Evolutionary conservation across 1,140 invertebrate genomes (phyloP).

Genomic region (Plodia interpunctella): DNA sequence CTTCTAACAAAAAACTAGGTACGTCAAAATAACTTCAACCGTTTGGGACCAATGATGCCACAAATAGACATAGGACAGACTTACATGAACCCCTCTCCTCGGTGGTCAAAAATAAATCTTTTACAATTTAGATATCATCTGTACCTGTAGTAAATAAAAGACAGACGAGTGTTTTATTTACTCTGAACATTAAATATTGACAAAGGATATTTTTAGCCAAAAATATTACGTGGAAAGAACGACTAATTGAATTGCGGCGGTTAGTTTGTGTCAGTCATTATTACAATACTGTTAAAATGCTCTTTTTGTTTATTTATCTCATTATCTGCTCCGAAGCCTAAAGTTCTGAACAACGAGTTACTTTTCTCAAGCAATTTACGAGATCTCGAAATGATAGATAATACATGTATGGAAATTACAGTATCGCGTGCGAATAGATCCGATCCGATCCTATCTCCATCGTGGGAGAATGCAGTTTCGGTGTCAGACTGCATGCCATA

Average conservation of each 20-base stretch:
- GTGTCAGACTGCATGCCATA: background rate
- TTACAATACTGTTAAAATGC: constrained; percentile 45
- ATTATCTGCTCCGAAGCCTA: constrained; percentile 34
- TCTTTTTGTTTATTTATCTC: constrained; percentile 45
- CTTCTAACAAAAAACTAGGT: too few relatives aligned
- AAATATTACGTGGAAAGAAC: constrained; percentile 50
- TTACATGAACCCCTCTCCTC: too few relatives aligned
- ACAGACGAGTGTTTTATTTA: constrained; percentile 18
- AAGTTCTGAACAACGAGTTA: background rate
- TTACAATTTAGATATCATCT: too few relatives aligned
- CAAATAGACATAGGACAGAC: too few relatives aligned
- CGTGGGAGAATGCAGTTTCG: background rate
- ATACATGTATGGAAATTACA: background rate
- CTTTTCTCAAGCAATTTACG: constrained; percentile 11
- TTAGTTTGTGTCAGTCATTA: constrained; percentile 53
- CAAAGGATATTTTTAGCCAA: constrained; percentile 44
- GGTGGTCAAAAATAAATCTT: too few relatives aligned
- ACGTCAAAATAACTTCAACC: too few relatives aligned
- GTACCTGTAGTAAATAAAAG: constrained; percentile 1
- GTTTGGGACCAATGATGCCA: too few relatives aligned
- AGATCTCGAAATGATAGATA: constrained; percentile 15
- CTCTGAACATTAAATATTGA: constrained; percentile 56
- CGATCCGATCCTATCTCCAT: background rate
- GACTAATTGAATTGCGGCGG: constrained; percentile 40
- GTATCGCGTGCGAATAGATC: background rate